phyloP scores from a whole-genome alignment of 2,797 vertebrate species.

The Harpagifer antarcticus region DNA sequence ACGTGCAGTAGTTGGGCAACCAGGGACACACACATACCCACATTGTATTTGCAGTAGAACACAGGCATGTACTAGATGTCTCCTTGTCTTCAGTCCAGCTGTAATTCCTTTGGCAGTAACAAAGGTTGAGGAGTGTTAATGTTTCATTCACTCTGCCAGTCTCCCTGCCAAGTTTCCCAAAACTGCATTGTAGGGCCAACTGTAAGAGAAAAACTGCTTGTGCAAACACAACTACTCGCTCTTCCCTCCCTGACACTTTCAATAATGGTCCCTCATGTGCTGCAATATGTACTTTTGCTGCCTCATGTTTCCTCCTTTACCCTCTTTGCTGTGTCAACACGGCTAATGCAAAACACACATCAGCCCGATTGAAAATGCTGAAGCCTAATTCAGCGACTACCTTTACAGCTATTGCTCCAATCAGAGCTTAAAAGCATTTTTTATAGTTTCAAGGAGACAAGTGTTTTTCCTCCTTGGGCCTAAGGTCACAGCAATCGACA shows the following conservation, averaged over 20 bases:
- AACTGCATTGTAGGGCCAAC: constrained; percentile 56
- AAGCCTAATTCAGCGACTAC: constrained; percentile 18
- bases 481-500: constrained; percentile 36
- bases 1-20: neutral
- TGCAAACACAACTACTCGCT: constrained; percentile 53
- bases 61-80: constrained; percentile 13
- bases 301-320: constrained; percentile 37
- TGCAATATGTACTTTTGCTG: constrained; percentile 55
- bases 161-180: constrained; percentile 65
- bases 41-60: constrained; percentile 2
- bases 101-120: constrained; percentile 54
- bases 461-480: neutral
- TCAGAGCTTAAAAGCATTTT: neutral
- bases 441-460: neutral
- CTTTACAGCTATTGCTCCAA: constrained; percentile 1
- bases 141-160: constrained; percentile 63
- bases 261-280: constrained; percentile 57
- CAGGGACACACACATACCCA: constrained; percentile 20
- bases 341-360: constrained; percentile 40
- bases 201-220: constrained; percentile 62
- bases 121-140: constrained; percentile 74
- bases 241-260: constrained; percentile 56
- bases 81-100: constrained; percentile 43
- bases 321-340: constrained; percentile 56
- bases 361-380: constrained; percentile 36